Percentiles rank a stretch among this genome's conserved stretches.
These are phyloP conservation scores for Adoxophyes honmai DNA, from an alignment of 1,140 invertebrate species.

Conservation along the genomic window DNA sequence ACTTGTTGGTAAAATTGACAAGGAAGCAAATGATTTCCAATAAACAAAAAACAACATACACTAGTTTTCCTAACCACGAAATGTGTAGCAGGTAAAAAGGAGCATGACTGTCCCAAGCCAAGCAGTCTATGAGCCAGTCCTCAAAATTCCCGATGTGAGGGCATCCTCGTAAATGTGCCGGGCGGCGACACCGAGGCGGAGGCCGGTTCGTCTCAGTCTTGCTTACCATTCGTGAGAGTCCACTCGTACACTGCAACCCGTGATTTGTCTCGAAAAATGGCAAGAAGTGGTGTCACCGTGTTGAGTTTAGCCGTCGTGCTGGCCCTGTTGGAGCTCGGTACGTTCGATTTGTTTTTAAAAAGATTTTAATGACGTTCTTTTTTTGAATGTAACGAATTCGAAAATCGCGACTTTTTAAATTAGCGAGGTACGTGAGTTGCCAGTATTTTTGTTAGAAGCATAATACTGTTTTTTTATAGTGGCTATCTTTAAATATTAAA, in stretches of 20 bases:
- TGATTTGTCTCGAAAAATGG: constrained; percentile 36
- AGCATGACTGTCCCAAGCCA: neutral
- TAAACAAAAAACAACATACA: too few species aligned
- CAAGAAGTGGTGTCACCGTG: constrained; percentile 41
- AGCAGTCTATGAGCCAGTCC: neutral
- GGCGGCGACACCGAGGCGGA: constrained; percentile 54
- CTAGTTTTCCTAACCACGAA: too few species aligned
- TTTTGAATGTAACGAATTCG: constrained; percentile 8
- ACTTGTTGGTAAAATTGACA: too few species aligned
- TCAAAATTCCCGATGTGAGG: neutral
- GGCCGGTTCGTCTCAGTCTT: constrained; percentile 46
- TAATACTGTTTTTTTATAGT: too few species aligned
- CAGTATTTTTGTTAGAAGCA: too few species aligned
- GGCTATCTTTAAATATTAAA: too few species aligned
- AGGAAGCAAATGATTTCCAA: too few species aligned
- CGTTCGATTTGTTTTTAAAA: constrained; percentile 22
- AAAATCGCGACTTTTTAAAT: too few species aligned
- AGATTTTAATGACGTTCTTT: neutral
- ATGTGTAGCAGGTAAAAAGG: too few species aligned
- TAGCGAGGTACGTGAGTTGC: too few species aligned
- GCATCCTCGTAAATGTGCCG: constrained; percentile 40
- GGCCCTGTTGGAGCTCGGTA: constrained; percentile 58
- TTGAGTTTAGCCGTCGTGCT: constrained; percentile 48
- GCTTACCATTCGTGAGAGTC: constrained; percentile 33
- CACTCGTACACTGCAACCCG: constrained; percentile 29